Evolutionary conservation across 2,888 invertebrate species (phyloP).

Genomic region (Scaptomyza parva): DNA sequence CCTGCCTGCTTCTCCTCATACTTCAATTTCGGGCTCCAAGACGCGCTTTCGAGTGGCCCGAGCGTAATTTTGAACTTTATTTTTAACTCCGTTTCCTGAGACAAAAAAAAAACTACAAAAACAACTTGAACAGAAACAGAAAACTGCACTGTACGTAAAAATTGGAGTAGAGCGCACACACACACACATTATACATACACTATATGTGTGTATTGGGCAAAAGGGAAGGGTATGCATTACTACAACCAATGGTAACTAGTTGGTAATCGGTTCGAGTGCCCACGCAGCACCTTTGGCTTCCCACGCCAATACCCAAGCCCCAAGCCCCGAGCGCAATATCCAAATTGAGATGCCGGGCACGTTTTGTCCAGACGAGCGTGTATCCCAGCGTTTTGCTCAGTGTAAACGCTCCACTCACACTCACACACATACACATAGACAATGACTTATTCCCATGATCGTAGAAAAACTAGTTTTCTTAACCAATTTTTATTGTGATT

Average conservation of each 20-base stretch:
- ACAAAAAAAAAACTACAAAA: conserved; percentile 13
- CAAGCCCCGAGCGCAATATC: conserved; percentile 36
- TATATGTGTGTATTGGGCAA: neutral
- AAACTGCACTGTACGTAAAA: conserved; percentile 45
- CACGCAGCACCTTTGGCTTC: conserved; percentile 63
- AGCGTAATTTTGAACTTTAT: conserved; percentile 48
- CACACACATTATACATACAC: neutral
- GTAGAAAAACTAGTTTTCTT: conserved; percentile 75
- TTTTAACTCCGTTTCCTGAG: conserved; percentile 55
- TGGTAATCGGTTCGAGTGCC: conserved; percentile 37
- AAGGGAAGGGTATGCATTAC: conserved; percentile 27
- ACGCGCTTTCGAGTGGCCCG: conserved; percentile 38
- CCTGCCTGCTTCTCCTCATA: conserved; percentile 35
- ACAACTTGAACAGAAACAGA: conserved; percentile 29
- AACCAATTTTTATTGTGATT: conserved; percentile 73
- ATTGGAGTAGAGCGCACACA: conserved; percentile 41
- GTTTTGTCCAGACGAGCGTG: conserved; percentile 51
- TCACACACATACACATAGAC: conserved; percentile 28
- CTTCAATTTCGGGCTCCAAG: conserved; percentile 52
- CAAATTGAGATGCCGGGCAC: conserved; percentile 64
- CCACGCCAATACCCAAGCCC: conserved; percentile 63
- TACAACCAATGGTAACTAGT: conserved; percentile 10
- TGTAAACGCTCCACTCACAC: conserved; percentile 51
- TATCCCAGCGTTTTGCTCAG: conserved; percentile 56
- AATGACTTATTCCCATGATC: conserved; percentile 35